phyloP scores from a whole-genome alignment of 2,797 vertebrate genomes.

The Avahi laniger region DNA sequence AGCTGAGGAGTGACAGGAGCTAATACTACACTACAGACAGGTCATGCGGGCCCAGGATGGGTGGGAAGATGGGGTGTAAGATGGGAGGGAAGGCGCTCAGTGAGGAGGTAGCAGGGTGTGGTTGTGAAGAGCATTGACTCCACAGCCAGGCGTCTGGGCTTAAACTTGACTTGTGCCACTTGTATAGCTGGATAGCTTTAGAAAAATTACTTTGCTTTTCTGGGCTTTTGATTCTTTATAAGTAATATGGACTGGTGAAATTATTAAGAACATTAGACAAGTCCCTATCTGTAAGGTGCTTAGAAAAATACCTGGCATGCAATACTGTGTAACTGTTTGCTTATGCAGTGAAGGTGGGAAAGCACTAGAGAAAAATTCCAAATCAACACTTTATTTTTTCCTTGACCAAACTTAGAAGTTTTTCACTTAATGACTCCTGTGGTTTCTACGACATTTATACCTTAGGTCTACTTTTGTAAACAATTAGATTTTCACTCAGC shows the following conservation, averaged over 20 bases:
- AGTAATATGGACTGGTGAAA: neutral
- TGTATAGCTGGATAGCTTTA: neutral
- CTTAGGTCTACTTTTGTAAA: slow-evolving; percentile 11
- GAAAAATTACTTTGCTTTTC: neutral
- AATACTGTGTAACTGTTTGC: neutral
- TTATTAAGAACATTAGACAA: neutral
- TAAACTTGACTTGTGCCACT: neutral
- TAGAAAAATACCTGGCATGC: neutral
- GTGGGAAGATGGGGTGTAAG: neutral
- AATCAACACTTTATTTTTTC: neutral
- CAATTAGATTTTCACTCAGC: neutral
- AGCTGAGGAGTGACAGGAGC: neutral
- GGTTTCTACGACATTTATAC: neutral
- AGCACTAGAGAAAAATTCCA: neutral
- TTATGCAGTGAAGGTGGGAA: neutral
- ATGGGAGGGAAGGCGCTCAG: neutral
- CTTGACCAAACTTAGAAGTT: neutral
- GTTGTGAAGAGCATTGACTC: neutral
- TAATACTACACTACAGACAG: neutral
- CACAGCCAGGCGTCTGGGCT: neutral
- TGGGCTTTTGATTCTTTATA: neutral
- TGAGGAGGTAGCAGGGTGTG: neutral
- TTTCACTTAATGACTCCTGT: neutral
- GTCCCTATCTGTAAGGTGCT: neutral
- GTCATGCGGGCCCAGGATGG: neutral